Evolutionary conservation across 2,113 vertebrate genomes (phyloP).

Genomic region (Thermophis baileyi): DNA sequence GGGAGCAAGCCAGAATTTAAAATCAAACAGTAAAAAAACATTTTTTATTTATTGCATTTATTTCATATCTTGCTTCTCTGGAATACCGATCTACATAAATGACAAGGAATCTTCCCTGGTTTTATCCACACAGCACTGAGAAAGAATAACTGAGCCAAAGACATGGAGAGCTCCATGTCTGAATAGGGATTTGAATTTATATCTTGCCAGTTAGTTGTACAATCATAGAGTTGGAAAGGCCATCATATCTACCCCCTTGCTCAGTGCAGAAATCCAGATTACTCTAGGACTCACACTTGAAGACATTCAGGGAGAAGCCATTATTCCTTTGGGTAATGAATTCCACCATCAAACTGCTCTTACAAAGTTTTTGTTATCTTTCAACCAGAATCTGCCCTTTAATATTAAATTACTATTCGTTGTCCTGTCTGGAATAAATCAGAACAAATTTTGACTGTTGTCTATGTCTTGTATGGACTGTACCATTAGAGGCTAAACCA

Average conservation of each 20-base stretch:
- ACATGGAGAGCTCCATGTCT: neutral
- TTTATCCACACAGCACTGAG: neutral
- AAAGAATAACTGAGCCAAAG: neutral
- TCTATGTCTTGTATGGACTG: neutral
- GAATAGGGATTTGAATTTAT: neutral
- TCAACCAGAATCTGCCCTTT: neutral
- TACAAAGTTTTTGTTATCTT: neutral
- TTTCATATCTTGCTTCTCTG: neutral
- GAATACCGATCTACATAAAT: neutral
- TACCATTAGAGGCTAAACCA: no score
- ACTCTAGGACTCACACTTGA: neutral
- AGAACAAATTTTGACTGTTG: neutral
- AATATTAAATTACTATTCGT: neutral
- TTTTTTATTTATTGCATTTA: neutral
- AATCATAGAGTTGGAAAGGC: neutral
- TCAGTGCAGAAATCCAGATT: neutral
- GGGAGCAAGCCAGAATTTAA: neutral
- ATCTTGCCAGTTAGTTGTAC: neutral
- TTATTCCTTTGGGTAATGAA: neutral
- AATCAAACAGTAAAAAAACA: neutral
- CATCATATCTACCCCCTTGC: neutral
- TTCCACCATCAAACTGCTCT: neutral
- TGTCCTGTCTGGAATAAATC: neutral
- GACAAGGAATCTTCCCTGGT: neutral
- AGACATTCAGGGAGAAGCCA: neutral